Conservation (phyloP, 2,113 vertebrate genomes). For the Cranoglanis bouderius region DNA sequence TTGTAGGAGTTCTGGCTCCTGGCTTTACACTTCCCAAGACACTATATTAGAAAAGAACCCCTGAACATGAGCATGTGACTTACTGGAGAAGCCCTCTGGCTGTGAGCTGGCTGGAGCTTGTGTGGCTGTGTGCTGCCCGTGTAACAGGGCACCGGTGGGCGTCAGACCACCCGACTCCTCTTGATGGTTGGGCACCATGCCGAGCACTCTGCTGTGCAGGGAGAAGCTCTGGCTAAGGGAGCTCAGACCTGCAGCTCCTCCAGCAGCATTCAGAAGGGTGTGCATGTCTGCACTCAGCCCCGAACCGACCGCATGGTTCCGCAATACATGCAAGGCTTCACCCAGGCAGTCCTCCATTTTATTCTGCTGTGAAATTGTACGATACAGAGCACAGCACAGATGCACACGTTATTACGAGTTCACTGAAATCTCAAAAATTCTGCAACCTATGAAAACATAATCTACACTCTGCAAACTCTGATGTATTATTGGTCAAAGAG, state of each 20-base stretch:
- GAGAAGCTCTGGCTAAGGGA: constrained; percentile 79
- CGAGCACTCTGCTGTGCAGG: constrained; percentile 74
- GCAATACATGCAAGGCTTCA: constrained; percentile 92
- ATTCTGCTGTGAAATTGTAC: constrained; percentile 69
- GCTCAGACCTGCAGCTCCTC: constrained; percentile 57
- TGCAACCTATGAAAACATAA: not conserved
- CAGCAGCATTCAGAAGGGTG: constrained; percentile 71
- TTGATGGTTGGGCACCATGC: constrained; percentile 79
- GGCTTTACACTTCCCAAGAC: not conserved
- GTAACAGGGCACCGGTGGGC: constrained; percentile 73
- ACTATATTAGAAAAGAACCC: not conserved
- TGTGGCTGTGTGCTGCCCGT: constrained; percentile 76
- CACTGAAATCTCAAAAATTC: not conserved
- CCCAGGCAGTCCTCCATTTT: constrained; percentile 96
- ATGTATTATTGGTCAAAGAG: constrained; percentile 10
- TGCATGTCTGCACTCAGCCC: constrained; percentile 80
- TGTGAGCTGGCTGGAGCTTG: constrained; percentile 79
- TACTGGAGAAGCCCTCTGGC: constrained; percentile 82
- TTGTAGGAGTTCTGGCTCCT: not conserved
- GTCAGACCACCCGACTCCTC: constrained; percentile 80
- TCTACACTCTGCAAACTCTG: not conserved
- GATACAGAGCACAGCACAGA: not conserved
- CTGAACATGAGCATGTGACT: constrained; percentile 48
- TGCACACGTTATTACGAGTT: not conserved
- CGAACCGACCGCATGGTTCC: constrained; percentile 84